Evolutionary conservation across 2,113 vertebrate species (phyloP).

Genomic region (Rhynchomys soricoides): DNA sequence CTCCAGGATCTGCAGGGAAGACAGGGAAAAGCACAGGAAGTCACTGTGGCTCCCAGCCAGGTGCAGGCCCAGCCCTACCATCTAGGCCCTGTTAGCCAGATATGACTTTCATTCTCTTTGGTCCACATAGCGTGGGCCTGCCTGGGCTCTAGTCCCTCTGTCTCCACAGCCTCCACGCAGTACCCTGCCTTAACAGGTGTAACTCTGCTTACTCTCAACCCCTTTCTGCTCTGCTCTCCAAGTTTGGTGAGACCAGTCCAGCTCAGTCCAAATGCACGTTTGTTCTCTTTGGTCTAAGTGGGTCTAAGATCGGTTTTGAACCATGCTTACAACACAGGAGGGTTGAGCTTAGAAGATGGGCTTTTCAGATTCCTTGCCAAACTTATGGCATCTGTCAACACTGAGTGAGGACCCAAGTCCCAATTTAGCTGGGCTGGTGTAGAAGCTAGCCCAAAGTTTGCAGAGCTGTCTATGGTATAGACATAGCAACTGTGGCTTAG

Average conservation of each 20-base stretch:
- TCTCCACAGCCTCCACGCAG: not conserved
- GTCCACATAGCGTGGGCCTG: not conserved
- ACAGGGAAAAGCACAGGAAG: not conserved
- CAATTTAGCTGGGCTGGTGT: too few relatives aligned
- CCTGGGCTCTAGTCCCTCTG: not conserved
- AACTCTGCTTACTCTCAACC: not conserved
- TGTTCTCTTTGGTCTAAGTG: not conserved
- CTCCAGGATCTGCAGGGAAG: constrained; percentile 90
- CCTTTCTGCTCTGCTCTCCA: not conserved
- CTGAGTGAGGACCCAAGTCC: not conserved
- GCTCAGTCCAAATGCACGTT: not conserved
- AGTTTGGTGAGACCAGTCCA: not conserved
- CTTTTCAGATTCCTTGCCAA: not conserved
- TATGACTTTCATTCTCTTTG: not conserved
- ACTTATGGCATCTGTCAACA: not conserved
- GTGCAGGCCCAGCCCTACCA: not conserved
- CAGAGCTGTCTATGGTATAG: rapidly evolving
- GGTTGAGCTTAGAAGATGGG: not conserved
- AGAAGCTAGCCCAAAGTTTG: not conserved
- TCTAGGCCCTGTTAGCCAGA: not conserved
- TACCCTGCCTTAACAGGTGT: too few relatives aligned
- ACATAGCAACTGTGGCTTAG: not conserved
- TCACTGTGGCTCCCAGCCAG: not conserved
- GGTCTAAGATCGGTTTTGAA: not conserved
- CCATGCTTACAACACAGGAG: not conserved